Base-by-base conservation (phyloP, 1,140 invertebrate genomes). In the Ceratitis capitata region DNA sequence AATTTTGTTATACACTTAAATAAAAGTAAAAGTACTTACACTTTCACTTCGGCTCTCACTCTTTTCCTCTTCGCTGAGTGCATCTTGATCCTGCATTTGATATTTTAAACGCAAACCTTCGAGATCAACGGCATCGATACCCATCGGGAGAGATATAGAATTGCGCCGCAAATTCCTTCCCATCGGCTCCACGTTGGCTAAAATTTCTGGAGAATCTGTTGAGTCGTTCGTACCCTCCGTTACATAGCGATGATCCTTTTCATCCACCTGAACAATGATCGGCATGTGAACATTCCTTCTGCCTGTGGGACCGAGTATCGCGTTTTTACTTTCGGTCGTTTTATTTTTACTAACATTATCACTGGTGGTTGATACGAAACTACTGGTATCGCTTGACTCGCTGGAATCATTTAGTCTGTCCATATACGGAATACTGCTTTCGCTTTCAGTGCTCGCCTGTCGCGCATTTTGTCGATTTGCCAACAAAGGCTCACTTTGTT, bases 61-160 rank as follows among this genome's bases (percentile, higher is more conserved):
- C 47, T 88, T 88, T 49, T 87, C 87, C 58, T 91, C 90, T 85
- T 91, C 90, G n/a, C 87, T 86, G 12, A 91, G 86, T 2, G 89
- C 86, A 51, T 91, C 90, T 82, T 91, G 89, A 1, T 88, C 86
- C 56, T 90, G 90, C 90, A 91, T 89, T 85, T 91, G 90, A 53
- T 91, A 89, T 23, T 89, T 87, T 32, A 89, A 83, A 12, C 90
- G 87, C 51, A 91, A 26, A 5, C 89, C 88, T 82, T 91, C 90
- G 85, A 91, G 51, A 14, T 91, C 90, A 56, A 91, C 56, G 19
- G 89, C 87, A 84, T 91, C 90, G 1, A 91, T 89, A 49, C 90
- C 90, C 87, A 88, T 88, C 10, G 90, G 90, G 88, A 91, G 51
- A 3, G 90, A 91, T 35, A 91, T 91, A 1, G 90, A 91, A 85